Evolutionary conservation across 1,140 invertebrate genomes (phyloP), one percentile per base, ranked within the genome.

Genomic region (Heterodera schachtii): DNA sequence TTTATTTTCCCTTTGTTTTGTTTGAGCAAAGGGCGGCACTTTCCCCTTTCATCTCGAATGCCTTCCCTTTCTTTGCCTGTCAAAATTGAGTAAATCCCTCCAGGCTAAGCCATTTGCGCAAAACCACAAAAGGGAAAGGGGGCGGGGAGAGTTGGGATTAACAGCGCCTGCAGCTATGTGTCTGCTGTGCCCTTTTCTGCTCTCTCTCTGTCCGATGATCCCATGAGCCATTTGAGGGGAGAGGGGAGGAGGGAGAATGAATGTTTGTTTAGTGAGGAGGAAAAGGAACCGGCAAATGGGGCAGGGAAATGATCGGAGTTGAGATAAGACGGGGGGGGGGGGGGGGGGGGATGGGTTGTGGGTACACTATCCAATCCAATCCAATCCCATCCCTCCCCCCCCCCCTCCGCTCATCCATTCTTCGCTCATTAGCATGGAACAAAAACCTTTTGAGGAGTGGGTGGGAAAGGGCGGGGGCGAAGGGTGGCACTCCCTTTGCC

Each of bases 181-280:
- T 52, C 49, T 52, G 47, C n/a, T 49, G 11, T 52, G 49, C 49
- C 49, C 49, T 52, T 11, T 11, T 52, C 49, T 52, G 49, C 49
- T 52, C 11, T 16, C 57, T 13, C 57, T 60, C 57, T 16, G 44
- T 41, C 5, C 21, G 41, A 11, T 71, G 11, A 71, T 71, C 69
- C 69, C 69, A 16, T 11, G 69, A 31, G 69, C 69, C n/a, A 31
- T 71, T 71, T n/a, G 13, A 16, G 57, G 57, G 57, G 57, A n/a
- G n/a, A n/a, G 57, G 57, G 57, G 57, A 2, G 67, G 41, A 1
- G 67, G 67, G 41, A 31, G 67, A 69, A 69, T 16, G 67, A 31
- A 71, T 71, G 69, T 71, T 71, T 71, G 69, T 71, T 11, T 31
- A 71, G 69, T 21, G 69, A 71, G 11, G 41, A 71, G 9, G 57